Evolutionary conservation across 2,113 vertebrate genomes (phyloP).

Genomic region (Ginglymostoma cirratum): DNA sequence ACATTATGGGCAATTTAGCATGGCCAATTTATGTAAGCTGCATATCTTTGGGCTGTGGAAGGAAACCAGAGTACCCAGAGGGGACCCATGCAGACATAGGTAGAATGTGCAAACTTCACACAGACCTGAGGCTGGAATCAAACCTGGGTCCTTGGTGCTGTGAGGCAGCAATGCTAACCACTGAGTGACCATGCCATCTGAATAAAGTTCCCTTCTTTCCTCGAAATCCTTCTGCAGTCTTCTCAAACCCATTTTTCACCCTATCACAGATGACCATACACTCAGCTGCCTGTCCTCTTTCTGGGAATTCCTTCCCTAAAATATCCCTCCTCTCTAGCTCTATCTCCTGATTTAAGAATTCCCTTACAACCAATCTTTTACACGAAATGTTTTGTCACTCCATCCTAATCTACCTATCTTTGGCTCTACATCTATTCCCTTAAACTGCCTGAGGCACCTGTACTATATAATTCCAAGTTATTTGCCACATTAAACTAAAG

Average conservation of each 20-base stretch:
- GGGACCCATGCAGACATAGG: too few species aligned
- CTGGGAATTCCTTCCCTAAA: not conserved
- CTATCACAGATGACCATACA: too few species aligned
- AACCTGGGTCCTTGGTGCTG: too few species aligned
- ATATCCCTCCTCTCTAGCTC: not conserved
- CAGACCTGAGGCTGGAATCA: too few species aligned
- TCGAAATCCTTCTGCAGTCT: not conserved
- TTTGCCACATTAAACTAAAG: not conserved
- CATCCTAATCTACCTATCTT: not conserved
- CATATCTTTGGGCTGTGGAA: too few species aligned
- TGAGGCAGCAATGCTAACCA: too few species aligned
- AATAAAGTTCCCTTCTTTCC: not conserved
- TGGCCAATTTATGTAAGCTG: too few species aligned
- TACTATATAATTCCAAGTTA: not conserved
- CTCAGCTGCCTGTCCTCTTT: not conserved
- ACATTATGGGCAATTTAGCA: too few species aligned
- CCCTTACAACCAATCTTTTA: not conserved
- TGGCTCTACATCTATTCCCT: not conserved
- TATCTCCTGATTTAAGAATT: not conserved
- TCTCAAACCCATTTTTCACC: not conserved
- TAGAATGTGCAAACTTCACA: too few species aligned
- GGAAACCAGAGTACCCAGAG: too few species aligned
- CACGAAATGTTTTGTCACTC: not conserved
- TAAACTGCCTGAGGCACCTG: not conserved
- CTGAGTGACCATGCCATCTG: too few species aligned